These are phyloP conservation scores for Sebastes nivosus DNA, from an alignment of 2,797 vertebrate genomes.

Conservation along the genomic window DNA sequence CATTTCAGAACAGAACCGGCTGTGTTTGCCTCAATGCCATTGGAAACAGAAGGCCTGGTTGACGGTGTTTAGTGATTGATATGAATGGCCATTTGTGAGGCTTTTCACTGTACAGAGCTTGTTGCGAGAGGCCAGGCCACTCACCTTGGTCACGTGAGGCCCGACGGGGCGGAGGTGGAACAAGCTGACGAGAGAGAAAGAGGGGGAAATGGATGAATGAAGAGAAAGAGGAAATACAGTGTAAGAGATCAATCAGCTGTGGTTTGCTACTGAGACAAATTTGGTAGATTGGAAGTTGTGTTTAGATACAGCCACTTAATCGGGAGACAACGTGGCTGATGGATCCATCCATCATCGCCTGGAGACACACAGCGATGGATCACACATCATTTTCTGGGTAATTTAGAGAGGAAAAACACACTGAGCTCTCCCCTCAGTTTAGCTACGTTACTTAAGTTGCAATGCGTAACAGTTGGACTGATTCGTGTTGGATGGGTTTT, in stretches of 20 bases:
- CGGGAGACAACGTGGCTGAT: constrained; percentile 54
- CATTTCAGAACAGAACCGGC: constrained; percentile 66
- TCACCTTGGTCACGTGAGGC: constrained; percentile 20
- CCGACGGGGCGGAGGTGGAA: not conserved
- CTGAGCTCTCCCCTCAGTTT: constrained; percentile 12
- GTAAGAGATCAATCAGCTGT: constrained; percentile 44
- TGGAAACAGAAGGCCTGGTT: constrained; percentile 63
- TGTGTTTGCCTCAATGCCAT: constrained; percentile 61
- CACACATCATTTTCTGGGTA: constrained; percentile 67
- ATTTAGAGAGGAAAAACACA: constrained; percentile 62
- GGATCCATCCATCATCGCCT: constrained; percentile 70
- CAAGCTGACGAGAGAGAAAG: constrained; percentile 9
- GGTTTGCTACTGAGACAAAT: constrained; percentile 50
- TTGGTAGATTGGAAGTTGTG: constrained; percentile 58
- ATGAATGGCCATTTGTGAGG: constrained; percentile 73
- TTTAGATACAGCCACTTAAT: constrained; percentile 71
- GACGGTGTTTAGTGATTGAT: constrained; percentile 58
- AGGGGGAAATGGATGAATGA: constrained; percentile 11
- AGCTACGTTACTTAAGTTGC: not conserved
- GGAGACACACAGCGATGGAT: constrained; percentile 17
- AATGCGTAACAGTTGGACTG: not conserved
- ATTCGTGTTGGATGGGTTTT: constrained; percentile 14
- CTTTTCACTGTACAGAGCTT: constrained; percentile 47
- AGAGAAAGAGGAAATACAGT: not conserved
- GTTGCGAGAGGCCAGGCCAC: constrained; percentile 25